These are phyloP conservation scores for Phasia obesa DNA, from an alignment of 2,888 invertebrate species.

Conservation along the genomic window DNA sequence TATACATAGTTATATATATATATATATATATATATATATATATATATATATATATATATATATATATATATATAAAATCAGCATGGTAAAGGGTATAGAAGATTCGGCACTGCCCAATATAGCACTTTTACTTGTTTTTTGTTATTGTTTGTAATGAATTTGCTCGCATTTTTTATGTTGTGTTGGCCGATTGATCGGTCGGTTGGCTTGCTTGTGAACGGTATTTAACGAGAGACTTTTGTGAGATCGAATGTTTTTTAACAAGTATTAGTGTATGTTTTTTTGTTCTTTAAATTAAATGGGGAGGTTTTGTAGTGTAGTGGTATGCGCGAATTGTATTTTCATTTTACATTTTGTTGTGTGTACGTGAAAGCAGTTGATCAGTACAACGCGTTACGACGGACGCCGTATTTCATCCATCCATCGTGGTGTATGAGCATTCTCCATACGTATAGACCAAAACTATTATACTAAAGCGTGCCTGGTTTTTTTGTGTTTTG, in stretches of 20 bases:
- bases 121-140: no score
- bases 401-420: conserved; percentile 58
- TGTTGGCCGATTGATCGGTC: conserved; percentile 49
- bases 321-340: conserved; percentile 65
- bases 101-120: no score
- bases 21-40: no score
- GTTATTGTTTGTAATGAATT: conserved; percentile 61
- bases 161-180: conserved; percentile 63
- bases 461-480: conserved; percentile 64
- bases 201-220: conserved; percentile 32
- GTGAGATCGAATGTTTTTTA: conserved; percentile 32
- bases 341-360: conserved; percentile 65
- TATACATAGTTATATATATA: no score
- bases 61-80: no score
- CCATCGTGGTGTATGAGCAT: conserved; percentile 39
- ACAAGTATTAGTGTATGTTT: conserved; percentile 24
- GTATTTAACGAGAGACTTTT: conserved; percentile 40
- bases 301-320: conserved; percentile 64
- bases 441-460: conserved; percentile 46
- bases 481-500: conserved; percentile 40
- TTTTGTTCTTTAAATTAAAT: conserved; percentile 31
- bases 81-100: no score
- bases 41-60: no score
- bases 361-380: conserved; percentile 70
- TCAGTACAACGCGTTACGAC: conserved; percentile 66